Percentiles rank a stretch among this genome's conserved stretches.
Evolutionary conservation across 2,113 vertebrate genomes (phyloP).

Genomic region (Gasterosteus nipponicus): DNA sequence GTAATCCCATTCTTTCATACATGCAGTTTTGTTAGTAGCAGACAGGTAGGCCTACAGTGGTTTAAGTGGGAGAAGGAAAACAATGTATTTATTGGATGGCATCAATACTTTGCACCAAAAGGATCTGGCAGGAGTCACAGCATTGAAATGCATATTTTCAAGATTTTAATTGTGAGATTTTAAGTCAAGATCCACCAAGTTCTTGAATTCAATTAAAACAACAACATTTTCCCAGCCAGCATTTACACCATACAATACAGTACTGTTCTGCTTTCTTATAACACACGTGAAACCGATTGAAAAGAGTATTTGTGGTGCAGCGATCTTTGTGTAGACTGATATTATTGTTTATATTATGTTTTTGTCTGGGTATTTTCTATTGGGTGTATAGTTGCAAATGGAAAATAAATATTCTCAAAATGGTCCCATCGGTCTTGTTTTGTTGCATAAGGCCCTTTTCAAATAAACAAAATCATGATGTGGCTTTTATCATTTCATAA

Average conservation of each 20-base stretch:
- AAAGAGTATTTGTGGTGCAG: background rate
- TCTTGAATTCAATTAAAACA: background rate
- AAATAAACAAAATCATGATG: background rate
- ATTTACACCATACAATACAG: background rate
- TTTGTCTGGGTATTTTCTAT: slow-evolving; percentile 35
- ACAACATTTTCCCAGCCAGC: background rate
- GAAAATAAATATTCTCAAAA: slow-evolving; percentile 50
- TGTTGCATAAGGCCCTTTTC: background rate
- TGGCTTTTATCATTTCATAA: background rate
- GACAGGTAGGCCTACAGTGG: background rate
- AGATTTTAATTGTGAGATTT: background rate
- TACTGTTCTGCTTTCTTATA: slow-evolving; percentile 25
- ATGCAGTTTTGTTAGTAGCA: slow-evolving; percentile 28
- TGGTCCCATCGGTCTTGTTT: background rate
- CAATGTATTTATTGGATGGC: background rate
- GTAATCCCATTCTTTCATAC: slow-evolving; percentile 20
- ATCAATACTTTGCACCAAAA: background rate
- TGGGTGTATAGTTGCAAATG: background rate
- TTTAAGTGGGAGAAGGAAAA: background rate
- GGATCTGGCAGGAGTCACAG: background rate
- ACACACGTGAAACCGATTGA: background rate
- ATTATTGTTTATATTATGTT: slow-evolving; percentile 18
- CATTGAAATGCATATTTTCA: background rate
- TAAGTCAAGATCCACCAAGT: background rate
- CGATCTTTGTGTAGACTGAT: slow-evolving; percentile 3